Evolutionary conservation across 2,888 invertebrate species (phyloP).

Genomic region (Tineola bisselliella): DNA sequence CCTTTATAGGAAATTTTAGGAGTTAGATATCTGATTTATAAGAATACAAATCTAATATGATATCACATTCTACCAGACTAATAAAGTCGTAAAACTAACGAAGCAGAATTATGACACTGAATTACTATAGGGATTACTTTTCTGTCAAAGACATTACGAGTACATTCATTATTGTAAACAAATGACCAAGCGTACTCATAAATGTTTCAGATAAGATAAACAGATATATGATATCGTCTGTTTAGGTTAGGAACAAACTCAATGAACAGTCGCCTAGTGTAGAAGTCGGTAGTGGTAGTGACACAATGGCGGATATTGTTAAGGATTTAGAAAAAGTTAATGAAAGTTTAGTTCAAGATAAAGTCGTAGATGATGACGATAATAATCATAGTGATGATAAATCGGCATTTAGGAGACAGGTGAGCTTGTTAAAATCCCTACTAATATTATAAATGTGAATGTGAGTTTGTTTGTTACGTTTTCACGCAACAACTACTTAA

Average conservation of each 20-base stretch:
- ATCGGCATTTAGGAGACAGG: constrained; percentile 47
- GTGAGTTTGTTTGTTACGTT: too few species aligned
- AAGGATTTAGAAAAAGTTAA: constrained; percentile 28
- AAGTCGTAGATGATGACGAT: constrained; percentile 30
- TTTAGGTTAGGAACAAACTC: not conserved
- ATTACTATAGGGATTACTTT: not conserved
- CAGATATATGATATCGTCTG: constrained; percentile 1
- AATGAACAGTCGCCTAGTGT: not conserved
- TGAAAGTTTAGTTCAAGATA: constrained; percentile 33
- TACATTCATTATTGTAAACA: constrained; percentile 5
- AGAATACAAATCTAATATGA: not conserved
- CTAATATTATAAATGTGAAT: too few species aligned
- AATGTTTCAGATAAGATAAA: constrained; percentile 7
- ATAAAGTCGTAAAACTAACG: not conserved
- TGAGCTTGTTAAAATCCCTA: constrained; percentile 26
- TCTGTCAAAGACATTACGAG: not conserved
- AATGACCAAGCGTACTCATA: constrained; percentile 8
- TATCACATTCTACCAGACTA: not conserved
- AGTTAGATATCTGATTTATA: too few species aligned
- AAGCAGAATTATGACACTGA: not conserved
- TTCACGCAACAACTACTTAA: too few species aligned
- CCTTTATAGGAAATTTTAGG: too few species aligned
- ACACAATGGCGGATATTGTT: constrained; percentile 36
- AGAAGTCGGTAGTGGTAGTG: not conserved
- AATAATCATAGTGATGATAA: constrained; percentile 30